Conservation (phyloP, 2,113 vertebrate species). For the Sarotherodon lohbergeri region DNA sequence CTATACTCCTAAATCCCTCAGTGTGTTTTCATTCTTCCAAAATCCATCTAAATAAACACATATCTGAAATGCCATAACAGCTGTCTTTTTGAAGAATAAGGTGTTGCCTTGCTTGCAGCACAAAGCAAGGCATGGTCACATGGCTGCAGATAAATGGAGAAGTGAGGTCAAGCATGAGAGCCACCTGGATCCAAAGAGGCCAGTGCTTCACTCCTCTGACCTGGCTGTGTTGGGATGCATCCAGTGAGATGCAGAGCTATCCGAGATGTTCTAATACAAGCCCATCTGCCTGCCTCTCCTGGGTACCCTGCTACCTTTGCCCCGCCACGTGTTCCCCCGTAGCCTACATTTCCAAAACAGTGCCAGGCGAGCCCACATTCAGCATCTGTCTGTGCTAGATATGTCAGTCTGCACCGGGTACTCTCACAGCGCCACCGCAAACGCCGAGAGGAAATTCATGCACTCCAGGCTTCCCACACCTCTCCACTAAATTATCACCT, state of each 20-base stretch:
- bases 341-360: constrained; percentile 58
- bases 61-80: not conserved
- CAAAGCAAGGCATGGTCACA: not conserved
- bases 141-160: not conserved
- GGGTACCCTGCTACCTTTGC: constrained; percentile 50
- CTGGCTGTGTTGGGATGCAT: constrained; percentile 25
- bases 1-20: not conserved
- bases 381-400: constrained; percentile 49
- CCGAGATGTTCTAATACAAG: constrained; percentile 25
- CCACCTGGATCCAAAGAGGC: constrained; percentile 25
- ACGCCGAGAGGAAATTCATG: not conserved
- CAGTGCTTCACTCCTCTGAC: constrained; percentile 35
- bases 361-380: constrained; percentile 18
- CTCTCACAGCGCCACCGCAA: not conserved
- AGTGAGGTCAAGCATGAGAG: constrained; percentile 23
- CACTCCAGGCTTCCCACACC: constrained; percentile 10
- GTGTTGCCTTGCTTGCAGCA: not conserved
- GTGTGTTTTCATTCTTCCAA: not conserved
- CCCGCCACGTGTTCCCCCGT: constrained; percentile 41
- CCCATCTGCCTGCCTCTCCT: constrained; percentile 56
- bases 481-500: constrained; percentile 43
- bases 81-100: not conserved
- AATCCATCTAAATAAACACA: fast-evolving
- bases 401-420: constrained; percentile 9
- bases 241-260: constrained; percentile 25